Evolutionary conservation across 2,797 vertebrate genomes (phyloP).

Genomic region (Xerus rutilus): DNA sequence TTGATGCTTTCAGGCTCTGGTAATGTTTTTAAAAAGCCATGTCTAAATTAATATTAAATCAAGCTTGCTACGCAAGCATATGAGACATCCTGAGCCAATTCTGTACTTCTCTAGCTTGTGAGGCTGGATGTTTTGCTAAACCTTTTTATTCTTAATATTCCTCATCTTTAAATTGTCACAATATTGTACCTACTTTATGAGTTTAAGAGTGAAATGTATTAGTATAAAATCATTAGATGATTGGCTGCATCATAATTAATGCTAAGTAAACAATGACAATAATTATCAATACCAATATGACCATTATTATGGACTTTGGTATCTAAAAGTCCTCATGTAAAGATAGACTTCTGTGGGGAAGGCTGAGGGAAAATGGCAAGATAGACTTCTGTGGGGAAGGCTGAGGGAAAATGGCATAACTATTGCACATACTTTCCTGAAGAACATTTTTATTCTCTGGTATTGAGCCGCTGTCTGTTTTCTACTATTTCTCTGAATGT

Average conservation of each 20-base stretch:
- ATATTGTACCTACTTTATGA: background rate
- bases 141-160: background rate
- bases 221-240: background rate
- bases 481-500: background rate
- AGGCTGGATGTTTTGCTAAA: background rate
- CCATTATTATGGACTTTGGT: no score
- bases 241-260: background rate
- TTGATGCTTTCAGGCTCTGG: background rate
- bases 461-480: background rate
- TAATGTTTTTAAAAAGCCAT: background rate
- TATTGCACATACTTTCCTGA: rapidly evolving
- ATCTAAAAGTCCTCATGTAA: background rate
- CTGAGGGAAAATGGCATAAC: rapidly evolving
- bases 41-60: background rate
- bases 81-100: background rate
- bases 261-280: background rate
- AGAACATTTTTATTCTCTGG: background rate
- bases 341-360: background rate
- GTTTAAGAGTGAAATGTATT: background rate
- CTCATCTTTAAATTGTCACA: background rate
- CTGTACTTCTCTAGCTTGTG: background rate
- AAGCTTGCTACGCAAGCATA: background rate
- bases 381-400: background rate
- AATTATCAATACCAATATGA: background rate
- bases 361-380: no score